Evolutionary conservation across 2,888 invertebrate species (phyloP), one percentile per base, ranked within the genome.

Genomic region (Xestoiulus laeticollis): DNA sequence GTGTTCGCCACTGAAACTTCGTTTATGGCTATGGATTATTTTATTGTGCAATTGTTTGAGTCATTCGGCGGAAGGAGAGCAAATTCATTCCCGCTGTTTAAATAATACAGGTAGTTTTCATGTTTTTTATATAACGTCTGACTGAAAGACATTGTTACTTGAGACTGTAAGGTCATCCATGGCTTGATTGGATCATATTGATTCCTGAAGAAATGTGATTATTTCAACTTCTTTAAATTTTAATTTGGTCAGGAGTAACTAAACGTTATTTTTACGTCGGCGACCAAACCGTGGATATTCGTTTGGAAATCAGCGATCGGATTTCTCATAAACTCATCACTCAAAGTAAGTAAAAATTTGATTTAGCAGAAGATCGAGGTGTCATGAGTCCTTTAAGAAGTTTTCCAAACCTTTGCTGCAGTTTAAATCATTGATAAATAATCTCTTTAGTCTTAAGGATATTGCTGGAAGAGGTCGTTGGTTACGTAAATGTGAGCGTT

Each of bases 291-390:
- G 22, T 89, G 26, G 89, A 88, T 44, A 83, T 89, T 38, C 82
- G 88, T 22, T 82, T 89, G 83, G 89, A 89, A 83, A 44, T 88
- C 32, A 89, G 88, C 85, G 89, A 90, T 85, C 90, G 92, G n/a
- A 90, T 91, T 12, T 91, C 92, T 0, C 92, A 92, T 89, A 91
- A 91, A 88, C 90, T 93, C 22, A 90, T 91, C 88, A 92, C 92
- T 86, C 90, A 91, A 87, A 91, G 78, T 78, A 78, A 78, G 26
- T 30, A 30, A 68, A 68, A 68, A 68, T 14, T 78, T 14, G 22
- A 30, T 78, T 68, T 22, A 16, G 48, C 14, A 48, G 14, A 19
- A 48, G 8, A n/a, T 19, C n/a, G 59, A 59, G 59, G 59, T 8
- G 38, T 38, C 38, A 5, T 38, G 5, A 38, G 2, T 38, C 6